Evolutionary conservation across 2,888 invertebrate genomes (phyloP), one percentile per base, ranked within the genome.

Genomic region (Elysia crispata): DNA sequence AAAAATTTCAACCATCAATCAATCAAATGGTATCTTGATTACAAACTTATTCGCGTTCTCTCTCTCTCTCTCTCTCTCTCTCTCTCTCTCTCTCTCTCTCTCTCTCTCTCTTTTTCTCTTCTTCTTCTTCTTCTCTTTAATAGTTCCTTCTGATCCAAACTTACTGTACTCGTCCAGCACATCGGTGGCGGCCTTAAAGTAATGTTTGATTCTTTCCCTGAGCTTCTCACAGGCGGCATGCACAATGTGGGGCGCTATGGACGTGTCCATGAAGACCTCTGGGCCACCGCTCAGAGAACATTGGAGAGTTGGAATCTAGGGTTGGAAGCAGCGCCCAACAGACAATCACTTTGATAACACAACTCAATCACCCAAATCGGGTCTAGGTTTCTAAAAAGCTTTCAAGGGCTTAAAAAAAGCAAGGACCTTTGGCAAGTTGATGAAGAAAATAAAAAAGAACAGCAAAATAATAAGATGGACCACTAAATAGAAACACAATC

Each of bases 121-220:
- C 41, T 41, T 41, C 11, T 41, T 41, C 41, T 41, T 41, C 41
- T 41, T 6, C 3, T 41, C 3, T 41, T 41, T 41, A 41, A 41
- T 41, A 41, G 41, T 11, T 11, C 41, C 41, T 6, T 11, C 41
- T 11, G 11, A 41, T 11, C 41, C 41, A 6, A 60, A 60, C 90
- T 86, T 83, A 92, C 92, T 82, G 81, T 90, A 91, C 66, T 87
- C 88, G 76, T 91, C 85, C 15, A 91, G 85, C 81, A 91, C 90
- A n/a, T 86, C 86, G 25, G 84, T 82, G 13, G 92, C 91, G 54
- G 85, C 90, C 79, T 90, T 88, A 86, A 91, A 92, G 84, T 91
- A 89, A 23, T 87, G 81, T 76, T 87, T 87, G 28, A 90, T 89
- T 33, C 90, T 90, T 57, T 87, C 86, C 79, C 87, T 87, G 57